Base-by-base conservation (phyloP, 1,140 invertebrate genomes). In the Drosophila chauvacae region DNA sequence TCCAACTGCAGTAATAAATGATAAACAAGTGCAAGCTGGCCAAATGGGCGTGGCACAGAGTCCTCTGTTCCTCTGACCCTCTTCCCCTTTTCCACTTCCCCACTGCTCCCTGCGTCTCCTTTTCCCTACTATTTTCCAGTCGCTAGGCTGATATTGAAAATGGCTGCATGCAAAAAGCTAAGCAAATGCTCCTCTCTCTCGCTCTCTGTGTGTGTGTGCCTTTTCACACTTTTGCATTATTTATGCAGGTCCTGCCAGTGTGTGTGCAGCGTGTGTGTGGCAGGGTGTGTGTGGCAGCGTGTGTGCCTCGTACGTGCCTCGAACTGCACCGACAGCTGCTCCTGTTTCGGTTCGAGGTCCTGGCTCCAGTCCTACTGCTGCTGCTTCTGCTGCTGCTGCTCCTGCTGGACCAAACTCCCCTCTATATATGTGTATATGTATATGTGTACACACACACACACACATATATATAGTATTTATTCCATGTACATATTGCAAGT, bases 1-100 rank as follows among this genome's bases (percentile, higher is more conserved):
- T 69, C 70, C 73, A 71, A 81, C 81, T 85, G 81, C 77, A 81
- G 81, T 85, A 85, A 84, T 84, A 84, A 85, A 84, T 84, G 81
- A 84, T 84, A 84, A 84, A 81, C 81, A 84, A 84, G 81, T 85
- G 81, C 81, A 85, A 69, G 81, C 77, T 85, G 81, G 81, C 81
- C 71, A 79, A 83, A 64, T 59, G 39, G 56, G 63, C 41, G 44
- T 66, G 53, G 9, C 9, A 4, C 33, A 33, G 9, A 10, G 9
- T 10, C 33, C 33, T 33, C 33, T 10, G 10, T 30, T 9, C 30
- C 5, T 30, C 30, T 33, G 1, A 2, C 26, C n/a, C 2, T 9
- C 10, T 11, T 0, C 16, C 26, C 9, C 16, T 18, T 1, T 11
- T 3, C 28, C 28, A 0, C 23, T 26, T 1, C 23, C 7, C 18